phyloP scores from a whole-genome alignment of 2,113 vertebrate species.

The Alaudala cheleensis region DNA sequence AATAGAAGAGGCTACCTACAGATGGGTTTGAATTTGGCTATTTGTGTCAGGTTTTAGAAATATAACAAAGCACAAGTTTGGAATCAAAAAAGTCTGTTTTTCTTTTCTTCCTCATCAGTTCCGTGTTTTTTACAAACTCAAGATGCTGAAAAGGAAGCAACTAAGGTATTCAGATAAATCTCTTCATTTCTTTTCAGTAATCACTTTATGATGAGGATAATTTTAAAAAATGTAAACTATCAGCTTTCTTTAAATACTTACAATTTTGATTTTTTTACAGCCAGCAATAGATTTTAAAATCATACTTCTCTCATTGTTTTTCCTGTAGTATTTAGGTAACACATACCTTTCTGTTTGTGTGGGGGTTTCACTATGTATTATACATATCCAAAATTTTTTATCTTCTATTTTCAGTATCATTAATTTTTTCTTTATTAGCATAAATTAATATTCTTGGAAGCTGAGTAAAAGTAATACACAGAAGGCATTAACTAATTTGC shows the following conservation, averaged over 20 bases:
- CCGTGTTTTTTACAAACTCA: slow-evolving; percentile 59
- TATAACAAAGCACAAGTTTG: slow-evolving; percentile 60
- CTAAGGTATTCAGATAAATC: slow-evolving; percentile 46
- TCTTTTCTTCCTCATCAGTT: slow-evolving; percentile 41
- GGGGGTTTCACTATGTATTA: slow-evolving; percentile 26
- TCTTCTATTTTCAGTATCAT: slow-evolving; percentile 58
- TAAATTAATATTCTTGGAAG: slow-evolving; percentile 54
- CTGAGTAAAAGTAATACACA: slow-evolving; percentile 48
- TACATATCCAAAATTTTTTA: slow-evolving; percentile 49
- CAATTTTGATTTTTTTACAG: slow-evolving; percentile 40
- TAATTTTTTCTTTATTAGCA: slow-evolving; percentile 45
- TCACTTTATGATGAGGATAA: slow-evolving; percentile 43
- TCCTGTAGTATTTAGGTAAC: slow-evolving; percentile 49
- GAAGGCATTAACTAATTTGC: slow-evolving; percentile 59
- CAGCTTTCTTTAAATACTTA: slow-evolving; percentile 61
- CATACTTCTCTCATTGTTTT: slow-evolving; percentile 57
- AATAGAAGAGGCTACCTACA: slow-evolving; percentile 66
- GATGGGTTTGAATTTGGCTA: slow-evolving; percentile 65
- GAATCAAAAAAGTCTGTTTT: slow-evolving; percentile 44
- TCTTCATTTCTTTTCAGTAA: slow-evolving; percentile 48
- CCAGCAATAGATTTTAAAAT: slow-evolving; percentile 48
- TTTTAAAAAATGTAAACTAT: slow-evolving; percentile 44
- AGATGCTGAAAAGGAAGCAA: slow-evolving; percentile 50
- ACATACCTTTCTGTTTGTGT: slow-evolving; percentile 19
- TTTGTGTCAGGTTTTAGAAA: slow-evolving; percentile 61